These are phyloP conservation scores for Willowsia nigromaculata DNA, from an alignment of 2,888 invertebrate species.

Conservation along the genomic window DNA sequence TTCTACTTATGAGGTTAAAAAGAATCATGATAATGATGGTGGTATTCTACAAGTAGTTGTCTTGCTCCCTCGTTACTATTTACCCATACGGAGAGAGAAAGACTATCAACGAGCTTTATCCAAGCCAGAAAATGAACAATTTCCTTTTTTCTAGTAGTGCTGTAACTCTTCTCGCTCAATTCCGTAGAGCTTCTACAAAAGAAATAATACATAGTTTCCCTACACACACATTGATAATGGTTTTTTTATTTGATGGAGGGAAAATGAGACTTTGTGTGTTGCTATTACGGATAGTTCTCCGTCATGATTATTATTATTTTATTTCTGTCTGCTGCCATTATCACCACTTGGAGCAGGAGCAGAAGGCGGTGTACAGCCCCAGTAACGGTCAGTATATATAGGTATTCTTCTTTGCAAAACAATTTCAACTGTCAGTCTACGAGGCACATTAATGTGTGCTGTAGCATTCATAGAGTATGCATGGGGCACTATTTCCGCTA, in stretches of 20 bases:
- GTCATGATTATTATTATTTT: constrained; percentile 27
- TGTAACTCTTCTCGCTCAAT: neutral
- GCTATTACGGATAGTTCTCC: neutral
- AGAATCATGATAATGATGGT: neutral
- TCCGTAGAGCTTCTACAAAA: neutral
- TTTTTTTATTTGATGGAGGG: constrained; percentile 13
- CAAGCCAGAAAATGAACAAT: constrained; percentile 57
- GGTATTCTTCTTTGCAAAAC: neutral
- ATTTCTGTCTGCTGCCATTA: neutral
- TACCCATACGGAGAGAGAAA: neutral
- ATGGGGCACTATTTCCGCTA: constrained; percentile 39
- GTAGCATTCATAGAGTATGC: constrained; percentile 1
- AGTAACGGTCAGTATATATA: constrained; percentile 43
- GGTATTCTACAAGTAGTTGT: constrained; percentile 52
- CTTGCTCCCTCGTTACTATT: constrained; percentile 1
- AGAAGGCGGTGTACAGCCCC: too few relatives aligned
- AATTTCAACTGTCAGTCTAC: neutral
- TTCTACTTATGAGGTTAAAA: neutral
- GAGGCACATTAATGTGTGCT: neutral
- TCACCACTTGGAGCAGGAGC: neutral
- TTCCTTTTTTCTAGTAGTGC: constrained; percentile 40
- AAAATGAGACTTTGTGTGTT: constrained; percentile 6
- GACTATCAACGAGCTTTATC: constrained; percentile 41
- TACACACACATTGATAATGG: constrained; percentile 41
- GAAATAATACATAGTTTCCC: neutral